Conservation (phyloP, 2,797 vertebrate genomes). For the Manis pentadactyla region DNA sequence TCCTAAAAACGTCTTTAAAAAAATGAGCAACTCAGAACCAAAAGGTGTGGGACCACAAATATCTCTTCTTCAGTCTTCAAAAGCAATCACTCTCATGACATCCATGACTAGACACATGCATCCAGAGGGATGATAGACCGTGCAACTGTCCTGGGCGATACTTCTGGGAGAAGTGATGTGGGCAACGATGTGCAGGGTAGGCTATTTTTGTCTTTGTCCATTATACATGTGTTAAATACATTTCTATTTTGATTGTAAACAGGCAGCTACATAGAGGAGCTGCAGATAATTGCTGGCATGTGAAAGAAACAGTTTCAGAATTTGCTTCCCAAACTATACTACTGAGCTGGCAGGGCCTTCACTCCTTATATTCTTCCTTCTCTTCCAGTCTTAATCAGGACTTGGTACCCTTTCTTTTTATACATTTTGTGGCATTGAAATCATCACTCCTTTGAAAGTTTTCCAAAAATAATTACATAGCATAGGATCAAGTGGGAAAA, state of each 20-base stretch:
- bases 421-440: not conserved
- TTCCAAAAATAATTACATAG: constrained; percentile 62
- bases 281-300: not conserved
- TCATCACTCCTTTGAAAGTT: constrained; percentile 8
- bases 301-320: not conserved
- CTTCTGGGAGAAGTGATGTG: not conserved
- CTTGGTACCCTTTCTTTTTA: not conserved
- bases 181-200: not conserved
- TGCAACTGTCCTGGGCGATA: not conserved
- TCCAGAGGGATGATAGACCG: not conserved
- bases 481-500: not conserved
- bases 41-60: not conserved
- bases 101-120: not conserved
- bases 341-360: not conserved
- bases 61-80: not conserved
- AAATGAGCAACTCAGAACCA: not conserved
- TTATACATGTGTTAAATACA: not conserved
- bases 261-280: not conserved
- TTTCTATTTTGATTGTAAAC: not conserved
- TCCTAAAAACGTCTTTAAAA: not conserved
- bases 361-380: not conserved
- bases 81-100: not conserved
- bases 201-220: not conserved
- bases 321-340: not conserved
- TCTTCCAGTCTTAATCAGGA: not conserved